Evolutionary conservation across 1,140 invertebrate genomes (phyloP), one percentile per base, ranked within the genome.

Genomic region (Drosophila novamexicana): DNA sequence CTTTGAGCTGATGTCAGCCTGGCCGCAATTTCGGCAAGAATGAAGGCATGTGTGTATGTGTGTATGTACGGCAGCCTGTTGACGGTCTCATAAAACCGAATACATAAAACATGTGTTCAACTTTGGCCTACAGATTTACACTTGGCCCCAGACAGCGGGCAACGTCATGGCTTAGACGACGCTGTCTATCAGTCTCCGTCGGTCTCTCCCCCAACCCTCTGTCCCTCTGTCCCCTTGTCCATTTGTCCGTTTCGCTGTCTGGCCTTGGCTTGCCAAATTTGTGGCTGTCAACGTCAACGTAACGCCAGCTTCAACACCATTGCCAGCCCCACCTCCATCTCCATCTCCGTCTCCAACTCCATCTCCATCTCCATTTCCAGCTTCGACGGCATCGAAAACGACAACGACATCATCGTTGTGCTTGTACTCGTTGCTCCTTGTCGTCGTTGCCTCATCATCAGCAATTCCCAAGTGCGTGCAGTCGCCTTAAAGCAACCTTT

Each of bases 221-320:
- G 40, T 12, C 45, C 3, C 7, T 6, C 36, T 50, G 9, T 32
- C 32, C 7, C 4, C 29, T 32, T 12, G 45, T 62, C 49, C 22
- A 47, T 44, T 52, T 56, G 39, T 16, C 1, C 57, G 45, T 14
- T 58, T 32, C 37, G 40, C 59, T 53, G 74, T 78, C 74, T 77
- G 52, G 75, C 67, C 32, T 75, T 69, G 63, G 64, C 62, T 72
- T 70, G 75, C 71, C 63, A 76, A 82, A 82, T 79, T 79, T 82
- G 76, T 79, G 80, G 80, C 80, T 83, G 80, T 82, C 80, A 82
- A 65, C 80, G 72, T 76, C 80, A 78, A 68, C 49, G 36, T 67
- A 77, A 44, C 10, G 36, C 45, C 49, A 52, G 18, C 59, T 29
- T 14, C 50, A 61, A 59, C 52, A 32, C 7, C 47, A 66, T 39